phyloP scores from a whole-genome alignment of 2,797 vertebrate species.

The Acipenser transmontanus region DNA sequence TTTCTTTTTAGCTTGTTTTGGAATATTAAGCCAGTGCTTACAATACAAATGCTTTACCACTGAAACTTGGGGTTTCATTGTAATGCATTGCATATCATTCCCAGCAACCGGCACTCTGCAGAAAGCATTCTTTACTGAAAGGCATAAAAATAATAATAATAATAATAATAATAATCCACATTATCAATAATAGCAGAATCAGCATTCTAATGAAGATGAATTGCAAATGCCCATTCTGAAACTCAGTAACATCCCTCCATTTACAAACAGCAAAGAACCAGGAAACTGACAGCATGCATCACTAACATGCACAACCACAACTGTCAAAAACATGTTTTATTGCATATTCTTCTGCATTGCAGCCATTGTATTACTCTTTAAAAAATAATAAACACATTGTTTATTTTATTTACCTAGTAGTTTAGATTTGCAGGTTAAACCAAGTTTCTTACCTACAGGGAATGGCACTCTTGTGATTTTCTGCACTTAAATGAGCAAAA shows the following conservation, averaged over 20 bases:
- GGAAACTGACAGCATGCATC: slow-evolving; percentile 33
- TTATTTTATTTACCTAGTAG: slow-evolving; percentile 53
- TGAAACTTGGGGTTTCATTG: slow-evolving; percentile 33
- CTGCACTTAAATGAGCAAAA: slow-evolving; percentile 28
- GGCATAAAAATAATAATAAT: slow-evolving; percentile 33
- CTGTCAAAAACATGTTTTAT: slow-evolving; percentile 48
- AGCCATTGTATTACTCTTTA: slow-evolving; percentile 72
- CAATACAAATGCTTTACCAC: slow-evolving; percentile 21
- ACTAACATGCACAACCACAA: slow-evolving; percentile 42
- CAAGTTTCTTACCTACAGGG: slow-evolving; percentile 15
- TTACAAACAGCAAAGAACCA: slow-evolving; percentile 45
- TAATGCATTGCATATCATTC: slow-evolving; percentile 33
- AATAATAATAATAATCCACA: slow-evolving; percentile 24
- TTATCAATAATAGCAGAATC: slow-evolving; percentile 12
- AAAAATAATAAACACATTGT: slow-evolving; percentile 50
- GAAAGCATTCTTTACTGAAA: slow-evolving; percentile 33
- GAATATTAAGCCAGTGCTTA: slow-evolving; percentile 38
- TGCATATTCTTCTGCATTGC: slow-evolving; percentile 36
- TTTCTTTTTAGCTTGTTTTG: slow-evolving; percentile 41
- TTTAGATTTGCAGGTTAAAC: slow-evolving; percentile 32
- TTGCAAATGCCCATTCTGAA: slow-evolving; percentile 30
- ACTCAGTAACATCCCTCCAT: slow-evolving; percentile 51
- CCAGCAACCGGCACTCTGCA: slow-evolving; percentile 33
- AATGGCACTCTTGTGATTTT: slow-evolving; percentile 47
- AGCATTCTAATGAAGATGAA: slow-evolving; percentile 22